Percentiles rank a stretch among this genome's conserved stretches.
These are phyloP conservation scores for Anodontia alba DNA, from an alignment of 2,888 invertebrate species.

Conservation along the genomic window DNA sequence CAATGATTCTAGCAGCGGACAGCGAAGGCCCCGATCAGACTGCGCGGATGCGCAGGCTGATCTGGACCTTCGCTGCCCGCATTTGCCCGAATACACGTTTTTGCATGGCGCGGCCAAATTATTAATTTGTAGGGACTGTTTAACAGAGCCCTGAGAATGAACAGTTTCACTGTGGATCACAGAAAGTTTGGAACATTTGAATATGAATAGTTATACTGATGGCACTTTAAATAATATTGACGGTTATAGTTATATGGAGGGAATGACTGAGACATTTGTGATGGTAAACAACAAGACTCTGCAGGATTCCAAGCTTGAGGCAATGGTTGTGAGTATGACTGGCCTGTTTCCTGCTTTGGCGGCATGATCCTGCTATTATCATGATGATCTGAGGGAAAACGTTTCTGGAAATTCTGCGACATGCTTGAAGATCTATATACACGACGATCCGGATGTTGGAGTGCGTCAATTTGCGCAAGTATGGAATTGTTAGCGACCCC, in stretches of 20 bases:
- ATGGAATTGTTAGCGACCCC: slow-evolving; percentile 48
- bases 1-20: too few relatives aligned
- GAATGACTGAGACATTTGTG: slow-evolving; percentile 20
- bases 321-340: neutral
- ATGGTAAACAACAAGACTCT: neutral
- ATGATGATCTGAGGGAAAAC: neutral
- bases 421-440: neutral
- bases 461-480: slow-evolving; percentile 51
- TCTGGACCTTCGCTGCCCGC: too few relatives aligned
- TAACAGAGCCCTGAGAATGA: too few relatives aligned
- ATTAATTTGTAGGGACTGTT: too few relatives aligned
- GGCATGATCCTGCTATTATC: neutral
- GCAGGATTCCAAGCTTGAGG: neutral
- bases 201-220: neutral
- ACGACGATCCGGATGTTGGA: slow-evolving; percentile 46
- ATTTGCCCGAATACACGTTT: too few relatives aligned
- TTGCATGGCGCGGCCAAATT: too few relatives aligned
- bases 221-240: slow-evolving; percentile 24
- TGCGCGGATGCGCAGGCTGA: too few relatives aligned
- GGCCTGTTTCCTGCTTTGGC: neutral
- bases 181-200: neutral
- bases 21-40: too few relatives aligned
- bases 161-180: too few relatives aligned
- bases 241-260: slow-evolving; percentile 25
- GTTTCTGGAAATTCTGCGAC: too few relatives aligned